Conservation (phyloP, 53 echinoderm and acorn worm species). For the Paelopatides confundens region DNA sequence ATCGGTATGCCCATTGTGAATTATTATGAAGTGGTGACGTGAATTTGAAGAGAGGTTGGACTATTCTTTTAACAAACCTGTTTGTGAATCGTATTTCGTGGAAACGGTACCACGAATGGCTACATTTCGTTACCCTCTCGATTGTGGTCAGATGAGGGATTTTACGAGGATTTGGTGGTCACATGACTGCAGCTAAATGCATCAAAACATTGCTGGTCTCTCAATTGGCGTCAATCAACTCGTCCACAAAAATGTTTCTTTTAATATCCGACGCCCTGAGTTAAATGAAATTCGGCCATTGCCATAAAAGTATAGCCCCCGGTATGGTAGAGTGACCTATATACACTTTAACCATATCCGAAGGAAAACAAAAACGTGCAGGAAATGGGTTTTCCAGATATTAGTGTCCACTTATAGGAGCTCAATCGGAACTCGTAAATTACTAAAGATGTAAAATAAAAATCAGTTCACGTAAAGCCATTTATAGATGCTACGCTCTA, state of each 20-base stretch:
- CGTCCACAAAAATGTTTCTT: neutral
- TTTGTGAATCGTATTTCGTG: neutral
- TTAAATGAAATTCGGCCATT: neutral
- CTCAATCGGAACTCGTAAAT: no score
- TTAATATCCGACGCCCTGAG: neutral
- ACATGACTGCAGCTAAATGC: neutral
- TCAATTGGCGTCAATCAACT: neutral
- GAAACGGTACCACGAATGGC: neutral
- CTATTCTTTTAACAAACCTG: neutral
- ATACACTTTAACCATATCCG: neutral
- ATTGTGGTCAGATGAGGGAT: conserved; percentile 13
- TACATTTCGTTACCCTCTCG: neutral
- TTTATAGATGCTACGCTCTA: no score
- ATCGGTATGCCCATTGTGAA: no score
- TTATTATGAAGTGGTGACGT: no score
- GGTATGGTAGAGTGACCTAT: neutral
- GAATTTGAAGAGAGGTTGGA: no score
- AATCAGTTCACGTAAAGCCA: no score
- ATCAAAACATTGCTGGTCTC: neutral
- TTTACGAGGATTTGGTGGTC: neutral
- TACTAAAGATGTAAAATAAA: no score
- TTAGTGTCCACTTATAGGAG: neutral
- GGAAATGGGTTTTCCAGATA: neutral
- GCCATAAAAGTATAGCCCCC: neutral
- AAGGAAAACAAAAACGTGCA: neutral